Conservation (phyloP, 2,888 invertebrate genomes). For the Eupithecia subumbrata region DNA sequence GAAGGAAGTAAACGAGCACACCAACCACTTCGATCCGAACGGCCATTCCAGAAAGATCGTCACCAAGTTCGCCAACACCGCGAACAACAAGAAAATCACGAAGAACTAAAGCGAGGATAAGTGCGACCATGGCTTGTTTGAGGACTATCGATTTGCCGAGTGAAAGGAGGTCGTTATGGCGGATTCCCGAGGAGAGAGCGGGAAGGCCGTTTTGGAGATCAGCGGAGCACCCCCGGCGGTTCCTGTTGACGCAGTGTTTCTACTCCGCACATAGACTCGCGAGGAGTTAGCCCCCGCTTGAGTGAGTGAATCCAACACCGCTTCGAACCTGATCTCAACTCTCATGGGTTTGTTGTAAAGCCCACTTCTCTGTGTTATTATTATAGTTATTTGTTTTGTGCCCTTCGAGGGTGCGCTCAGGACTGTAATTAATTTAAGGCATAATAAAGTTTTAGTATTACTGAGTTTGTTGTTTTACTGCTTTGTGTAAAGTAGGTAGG, state of each 20-base stretch:
- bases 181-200: conserved; percentile 72
- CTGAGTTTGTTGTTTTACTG: conserved; percentile 19
- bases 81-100: conserved; percentile 88
- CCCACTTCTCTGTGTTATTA: conserved; percentile 77
- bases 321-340: conserved; percentile 78
- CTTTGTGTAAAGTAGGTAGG: conserved; percentile 20
- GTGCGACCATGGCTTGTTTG: conserved; percentile 72
- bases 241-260: conserved; percentile 70
- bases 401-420: conserved; percentile 62
- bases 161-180: conserved; percentile 77
- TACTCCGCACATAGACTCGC: conserved; percentile 65
- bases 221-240: conserved; percentile 76
- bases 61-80: conserved; percentile 92
- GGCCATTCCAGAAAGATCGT: conserved; percentile 97
- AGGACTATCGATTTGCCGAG: conserved; percentile 72
- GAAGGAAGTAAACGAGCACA: conserved; percentile 94
- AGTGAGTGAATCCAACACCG: conserved; percentile 69
- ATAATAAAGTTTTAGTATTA: conserved; percentile 45
- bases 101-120: conserved; percentile 63
- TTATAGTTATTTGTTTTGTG: conserved; percentile 71
- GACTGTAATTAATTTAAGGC: conserved; percentile 73
- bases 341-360: conserved; percentile 78
- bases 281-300: conserved; percentile 54
- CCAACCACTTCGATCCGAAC: conserved; percentile 95
- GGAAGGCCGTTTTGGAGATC: conserved; percentile 74